Percentiles rank a stretch among this genome's conserved stretches.
Evolutionary conservation across 2,113 vertebrate genomes (phyloP).

Genomic region (Pionites leucogaster): DNA sequence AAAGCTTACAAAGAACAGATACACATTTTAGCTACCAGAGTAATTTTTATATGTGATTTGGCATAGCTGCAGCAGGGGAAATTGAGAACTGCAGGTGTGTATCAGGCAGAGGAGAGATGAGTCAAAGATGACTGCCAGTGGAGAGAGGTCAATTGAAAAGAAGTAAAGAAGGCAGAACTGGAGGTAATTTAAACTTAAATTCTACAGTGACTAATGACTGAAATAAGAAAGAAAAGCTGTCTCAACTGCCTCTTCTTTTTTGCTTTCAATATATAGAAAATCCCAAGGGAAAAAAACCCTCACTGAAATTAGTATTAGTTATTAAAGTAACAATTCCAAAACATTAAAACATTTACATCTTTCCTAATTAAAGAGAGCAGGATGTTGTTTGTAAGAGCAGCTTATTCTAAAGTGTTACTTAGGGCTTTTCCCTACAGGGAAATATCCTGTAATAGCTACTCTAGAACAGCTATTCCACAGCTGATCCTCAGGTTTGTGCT

Average conservation of each 20-base stretch:
- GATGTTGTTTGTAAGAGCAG: neutral
- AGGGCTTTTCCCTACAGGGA: neutral
- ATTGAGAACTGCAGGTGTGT: slow-evolving; percentile 31
- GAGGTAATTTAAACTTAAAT: slow-evolving; percentile 33
- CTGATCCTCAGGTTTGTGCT: neutral
- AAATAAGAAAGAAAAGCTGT: slow-evolving; percentile 6
- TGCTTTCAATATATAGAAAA: slow-evolving; percentile 2
- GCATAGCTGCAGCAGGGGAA: slow-evolving; percentile 33
- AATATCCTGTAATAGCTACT: neutral
- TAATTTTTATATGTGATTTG: neutral
- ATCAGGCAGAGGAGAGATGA: slow-evolving; percentile 12
- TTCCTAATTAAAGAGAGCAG: slow-evolving; percentile 16
- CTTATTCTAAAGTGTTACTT: neutral
- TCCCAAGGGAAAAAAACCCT: neutral
- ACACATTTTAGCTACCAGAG: neutral
- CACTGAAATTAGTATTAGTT: neutral
- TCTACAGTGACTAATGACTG: slow-evolving; percentile 13
- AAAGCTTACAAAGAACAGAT: neutral
- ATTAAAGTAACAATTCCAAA: neutral
- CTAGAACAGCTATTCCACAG: neutral
- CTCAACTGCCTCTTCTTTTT: neutral
- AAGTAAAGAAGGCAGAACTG: neutral
- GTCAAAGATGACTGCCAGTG: slow-evolving; percentile 27
- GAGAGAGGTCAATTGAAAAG: slow-evolving; percentile 24
- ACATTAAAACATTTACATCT: slow-evolving; percentile 3